Base-by-base conservation (phyloP, 2,797 vertebrate species). In the Rallus crepitans region DNA sequence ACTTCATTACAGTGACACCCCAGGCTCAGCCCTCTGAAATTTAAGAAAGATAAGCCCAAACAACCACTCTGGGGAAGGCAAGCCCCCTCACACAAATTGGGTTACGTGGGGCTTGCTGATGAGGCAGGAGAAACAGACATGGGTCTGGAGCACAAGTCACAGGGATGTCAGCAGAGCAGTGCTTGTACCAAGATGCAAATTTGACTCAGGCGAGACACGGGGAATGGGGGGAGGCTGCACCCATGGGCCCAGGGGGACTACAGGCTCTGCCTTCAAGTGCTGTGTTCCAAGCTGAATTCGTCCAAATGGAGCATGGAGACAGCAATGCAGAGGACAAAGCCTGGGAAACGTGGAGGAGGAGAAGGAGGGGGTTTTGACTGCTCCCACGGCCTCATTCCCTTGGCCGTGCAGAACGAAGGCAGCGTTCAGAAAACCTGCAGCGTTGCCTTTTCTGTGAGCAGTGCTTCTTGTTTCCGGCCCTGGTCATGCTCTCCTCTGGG, bases 91-190 rank as follows among this genome's bases (percentile, higher is more conserved):
- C 21, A 12, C 21, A 30, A 15, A 21, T 4, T 35, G 2, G 3
- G 7, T n/a, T 14, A 14, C 2, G 0, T 1, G 1, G 14, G 28
- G 37, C 72, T 79, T 1, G 0, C 17, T 0, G 0, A 12, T 3
- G 9, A 52, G 61, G 37, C n/a, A 24, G 55, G 61, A 47, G 66
- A 47, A 82, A 63, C 7, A 42, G 42, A 40, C 12, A n/a, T 1
- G 1, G 24, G 55, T 21, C 21, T 31, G 60, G 68, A 52, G 25
- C 0, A 3, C 15, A 28, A 28, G 71, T 65, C 6, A 1, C 27
- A 5, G 59, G 31, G 28, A 16, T 11, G 35, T 25, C 55, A 57
- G n/a, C 4, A 3, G 30, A 10, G 21, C 1, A 0, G 15, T 1
- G 0, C 33, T 48, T 1, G 0, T 18, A 5, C 5, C 6, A 53